These are phyloP conservation scores for Myotis lucifugus DNA, from an alignment of 2,113 vertebrate species.

Conservation along the genomic window DNA sequence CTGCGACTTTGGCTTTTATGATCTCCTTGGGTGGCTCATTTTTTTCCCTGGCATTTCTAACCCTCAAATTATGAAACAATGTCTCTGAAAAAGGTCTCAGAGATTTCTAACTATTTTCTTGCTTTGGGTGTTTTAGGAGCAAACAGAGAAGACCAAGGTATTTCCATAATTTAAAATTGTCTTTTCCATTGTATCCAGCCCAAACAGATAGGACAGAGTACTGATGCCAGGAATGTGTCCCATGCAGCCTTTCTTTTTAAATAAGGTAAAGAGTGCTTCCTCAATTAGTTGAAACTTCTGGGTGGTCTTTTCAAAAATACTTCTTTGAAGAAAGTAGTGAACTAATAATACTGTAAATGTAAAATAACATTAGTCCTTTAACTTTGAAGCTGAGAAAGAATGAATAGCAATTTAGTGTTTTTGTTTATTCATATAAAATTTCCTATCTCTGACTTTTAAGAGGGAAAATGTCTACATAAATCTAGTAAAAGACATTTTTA, in stretches of 20 bases:
- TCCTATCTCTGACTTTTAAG: constrained; percentile 18
- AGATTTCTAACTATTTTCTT: neutral
- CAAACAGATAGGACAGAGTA: neutral
- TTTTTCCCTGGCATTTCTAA: constrained; percentile 8
- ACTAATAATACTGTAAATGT: constrained; percentile 45
- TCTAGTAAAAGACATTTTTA: neutral
- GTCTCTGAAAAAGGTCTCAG: constrained; percentile 11
- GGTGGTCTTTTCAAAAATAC: constrained; percentile 73
- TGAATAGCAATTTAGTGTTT: neutral
- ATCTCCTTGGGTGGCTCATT: constrained; percentile 71
- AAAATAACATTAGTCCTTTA: constrained; percentile 47
- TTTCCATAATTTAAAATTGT: constrained; percentile 35
- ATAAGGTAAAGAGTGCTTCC: constrained; percentile 35
- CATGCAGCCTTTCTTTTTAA: constrained; percentile 1
- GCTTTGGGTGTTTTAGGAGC: neutral
- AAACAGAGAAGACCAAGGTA: neutral
- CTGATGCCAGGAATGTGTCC: neutral
- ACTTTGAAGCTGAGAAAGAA: constrained; percentile 40
- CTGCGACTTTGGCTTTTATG: constrained; percentile 50
- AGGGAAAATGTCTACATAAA: neutral
- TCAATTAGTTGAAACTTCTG: constrained; percentile 64
- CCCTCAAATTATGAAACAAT: constrained; percentile 27
- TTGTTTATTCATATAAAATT: constrained; percentile 56
- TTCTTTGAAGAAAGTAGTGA: constrained; percentile 57
- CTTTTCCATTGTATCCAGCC: neutral